Base-by-base conservation (phyloP, 1,140 invertebrate species). In the Drosophila parvula region DNA sequence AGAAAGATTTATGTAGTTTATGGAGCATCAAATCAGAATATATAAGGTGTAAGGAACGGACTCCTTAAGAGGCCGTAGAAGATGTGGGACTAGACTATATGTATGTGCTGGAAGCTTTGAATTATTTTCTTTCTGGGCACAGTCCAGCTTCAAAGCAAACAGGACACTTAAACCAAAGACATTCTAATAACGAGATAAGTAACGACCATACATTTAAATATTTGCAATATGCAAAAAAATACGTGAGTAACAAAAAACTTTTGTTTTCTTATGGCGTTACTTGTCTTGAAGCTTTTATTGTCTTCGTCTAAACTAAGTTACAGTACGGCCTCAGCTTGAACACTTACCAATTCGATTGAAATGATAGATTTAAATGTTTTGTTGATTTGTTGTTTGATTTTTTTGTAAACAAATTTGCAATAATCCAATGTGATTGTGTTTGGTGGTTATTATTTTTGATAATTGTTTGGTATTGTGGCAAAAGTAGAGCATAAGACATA, bases 341-440 rank as follows among this genome's bases (percentile, higher is more conserved):
- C 81, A 89, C 84, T 89, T 89, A 89, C 84, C 84, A 89, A 89
- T 89, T 88, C 65, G 53, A 48, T 73, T 84, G 59, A 89, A 88
- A 88, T 88, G 28, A 82, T 74, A 78, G 47, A 64, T 74, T 62
- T 71, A 71, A 71, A 56, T 51, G 56, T 47, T 74, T 69, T 53
- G 51, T 85, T 71, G 65, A 69, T 81, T 79, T 75, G 58, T 68
- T 60, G 51, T 55, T 55, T 53, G 69, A 43, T 81, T 79, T 78
- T 78, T 88, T 67, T 64, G 51, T 53, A 78, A 83, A 89, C 65
- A 78, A 84, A 84, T 77, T 78, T 83, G 67, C 68, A 74, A 79
- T 78, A 71, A 74, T 84, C 84, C 84, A 88, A 88, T 88, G 65
- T 73, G 70, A 68, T 74, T 78, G 63, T 79, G 51, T 70, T 51